Evolutionary conservation across 2,797 vertebrate species (phyloP).

Genomic region (Tauraco hartlaubi): DNA sequence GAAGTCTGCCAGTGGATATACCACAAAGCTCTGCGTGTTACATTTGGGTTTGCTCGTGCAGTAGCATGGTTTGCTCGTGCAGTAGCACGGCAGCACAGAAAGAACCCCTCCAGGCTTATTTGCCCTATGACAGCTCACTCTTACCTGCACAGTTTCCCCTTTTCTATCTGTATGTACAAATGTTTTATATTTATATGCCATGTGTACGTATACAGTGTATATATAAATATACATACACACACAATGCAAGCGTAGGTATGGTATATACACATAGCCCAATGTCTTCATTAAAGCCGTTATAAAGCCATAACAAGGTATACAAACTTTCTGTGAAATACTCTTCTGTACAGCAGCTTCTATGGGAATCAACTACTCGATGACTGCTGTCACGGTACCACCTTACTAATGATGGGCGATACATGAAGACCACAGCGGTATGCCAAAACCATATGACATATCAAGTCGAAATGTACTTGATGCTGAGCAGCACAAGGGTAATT

Average conservation of each 20-base stretch:
- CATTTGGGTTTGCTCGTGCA: conserved; percentile 5
- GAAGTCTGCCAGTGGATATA: conserved; percentile 61
- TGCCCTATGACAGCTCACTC: not conserved
- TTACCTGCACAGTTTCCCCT: conserved; percentile 17
- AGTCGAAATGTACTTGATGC: not conserved
- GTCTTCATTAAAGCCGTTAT: not conserved
- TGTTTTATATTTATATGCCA: not conserved
- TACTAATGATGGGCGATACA: not conserved
- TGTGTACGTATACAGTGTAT: not conserved
- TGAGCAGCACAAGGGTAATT: not conserved
- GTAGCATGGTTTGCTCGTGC: not conserved
- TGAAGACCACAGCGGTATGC: not conserved
- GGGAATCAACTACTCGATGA: not conserved
- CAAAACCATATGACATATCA: not conserved
- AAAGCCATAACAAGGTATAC: not conserved
- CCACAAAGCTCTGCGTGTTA: conserved; percentile 17
- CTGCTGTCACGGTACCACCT: not conserved
- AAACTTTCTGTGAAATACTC: not conserved
- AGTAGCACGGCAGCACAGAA: not conserved
- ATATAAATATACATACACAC: not conserved
- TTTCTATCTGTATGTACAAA: not conserved
- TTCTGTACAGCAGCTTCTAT: not conserved
- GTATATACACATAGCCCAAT: not conserved
- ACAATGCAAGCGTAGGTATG: not conserved
- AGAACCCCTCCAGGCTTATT: not conserved